Percentiles rank a stretch among this genome's conserved stretches.
Conservation (phyloP, 2,888 invertebrate species). For the Balanococcus diminutus region DNA sequence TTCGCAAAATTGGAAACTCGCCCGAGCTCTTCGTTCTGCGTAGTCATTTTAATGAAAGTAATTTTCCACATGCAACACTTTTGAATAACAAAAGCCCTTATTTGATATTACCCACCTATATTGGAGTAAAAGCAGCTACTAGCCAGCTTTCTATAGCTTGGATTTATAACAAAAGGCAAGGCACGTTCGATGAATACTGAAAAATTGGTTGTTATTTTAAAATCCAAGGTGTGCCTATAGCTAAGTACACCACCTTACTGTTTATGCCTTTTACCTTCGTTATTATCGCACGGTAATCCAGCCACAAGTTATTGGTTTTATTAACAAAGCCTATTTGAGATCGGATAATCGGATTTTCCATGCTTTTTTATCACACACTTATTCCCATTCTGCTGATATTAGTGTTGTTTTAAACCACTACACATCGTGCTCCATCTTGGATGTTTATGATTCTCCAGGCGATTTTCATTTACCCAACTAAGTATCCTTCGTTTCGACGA, state of each 20-base stretch:
- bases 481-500: too few species aligned
- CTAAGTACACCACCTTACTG: not conserved
- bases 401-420: too few species aligned
- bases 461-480: too few species aligned
- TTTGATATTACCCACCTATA: not conserved
- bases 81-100: not conserved
- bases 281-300: not conserved
- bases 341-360: not conserved
- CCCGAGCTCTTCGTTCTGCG: not conserved
- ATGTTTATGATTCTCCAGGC: too few species aligned
- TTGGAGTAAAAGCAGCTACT: not conserved
- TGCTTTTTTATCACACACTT: too few species aligned
- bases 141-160: not conserved
- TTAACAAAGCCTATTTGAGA: not conserved
- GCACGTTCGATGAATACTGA: not conserved
- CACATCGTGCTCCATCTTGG: too few species aligned
- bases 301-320: not conserved
- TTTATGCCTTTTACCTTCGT: not conserved
- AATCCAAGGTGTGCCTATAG: not conserved
- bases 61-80: not conserved
- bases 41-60: not conserved
- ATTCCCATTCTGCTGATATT: too few species aligned
- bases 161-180: not conserved
- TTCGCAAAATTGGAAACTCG: constrained; percentile 2
- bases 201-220: not conserved